Conservation (phyloP, 2,797 vertebrate species). For the Leuciscus waleckii region DNA sequence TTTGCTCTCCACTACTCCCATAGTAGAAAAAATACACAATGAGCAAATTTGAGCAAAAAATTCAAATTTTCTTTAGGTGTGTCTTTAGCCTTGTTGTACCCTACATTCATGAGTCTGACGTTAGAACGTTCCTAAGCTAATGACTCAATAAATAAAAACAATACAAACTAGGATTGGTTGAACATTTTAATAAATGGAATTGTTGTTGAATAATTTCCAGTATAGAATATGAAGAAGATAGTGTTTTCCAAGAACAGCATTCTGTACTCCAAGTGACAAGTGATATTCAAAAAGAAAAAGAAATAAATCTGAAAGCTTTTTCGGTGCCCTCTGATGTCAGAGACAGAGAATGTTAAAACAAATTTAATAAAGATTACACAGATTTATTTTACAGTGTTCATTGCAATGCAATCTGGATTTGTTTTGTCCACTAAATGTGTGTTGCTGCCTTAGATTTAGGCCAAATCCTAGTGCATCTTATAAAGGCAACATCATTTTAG, state of each 20-base stretch:
- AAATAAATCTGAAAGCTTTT: not conserved
- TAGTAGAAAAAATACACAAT: too few relatives aligned
- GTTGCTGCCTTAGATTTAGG: not conserved
- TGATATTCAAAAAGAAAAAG: not conserved
- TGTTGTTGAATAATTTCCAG: not conserved
- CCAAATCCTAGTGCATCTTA: not conserved
- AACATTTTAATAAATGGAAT: not conserved
- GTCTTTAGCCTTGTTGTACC: too few relatives aligned
- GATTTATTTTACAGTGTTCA: not conserved
- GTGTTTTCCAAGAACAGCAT: not conserved
- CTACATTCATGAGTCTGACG: too few relatives aligned
- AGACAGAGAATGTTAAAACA: not conserved
- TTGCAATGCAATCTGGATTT: not conserved
- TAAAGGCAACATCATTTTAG: not conserved
- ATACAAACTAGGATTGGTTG: too few relatives aligned
- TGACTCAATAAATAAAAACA: too few relatives aligned
- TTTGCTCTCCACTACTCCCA: too few relatives aligned
- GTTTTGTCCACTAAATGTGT: not conserved
- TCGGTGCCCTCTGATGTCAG: not conserved
- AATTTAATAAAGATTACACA: not conserved
- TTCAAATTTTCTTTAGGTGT: too few relatives aligned
- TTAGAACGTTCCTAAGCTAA: too few relatives aligned
- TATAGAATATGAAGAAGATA: not conserved
- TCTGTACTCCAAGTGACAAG: not conserved
- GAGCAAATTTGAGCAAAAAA: too few relatives aligned